Evolutionary conservation across 2,888 invertebrate species (phyloP).

Genomic region (Yponomeuta plumbellus): DNA sequence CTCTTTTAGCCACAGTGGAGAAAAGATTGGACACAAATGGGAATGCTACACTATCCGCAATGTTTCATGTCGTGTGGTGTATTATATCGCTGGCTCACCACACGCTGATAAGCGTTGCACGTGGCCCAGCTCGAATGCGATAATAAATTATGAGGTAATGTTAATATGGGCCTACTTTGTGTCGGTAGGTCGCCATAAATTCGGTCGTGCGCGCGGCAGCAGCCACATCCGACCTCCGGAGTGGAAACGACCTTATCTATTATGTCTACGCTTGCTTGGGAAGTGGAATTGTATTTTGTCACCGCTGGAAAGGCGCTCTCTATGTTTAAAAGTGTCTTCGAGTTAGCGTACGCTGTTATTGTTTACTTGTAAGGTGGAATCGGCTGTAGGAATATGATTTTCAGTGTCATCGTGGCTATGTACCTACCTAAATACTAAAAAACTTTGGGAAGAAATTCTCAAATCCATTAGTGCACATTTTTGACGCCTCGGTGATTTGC

Average conservation of each 20-base stretch:
- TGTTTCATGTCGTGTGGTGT: slow-evolving; percentile 10
- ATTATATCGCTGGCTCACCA: slow-evolving; percentile 2
- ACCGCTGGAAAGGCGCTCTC: slow-evolving; percentile 10
- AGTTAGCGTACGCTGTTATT: neutral
- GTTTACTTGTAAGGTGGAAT: neutral
- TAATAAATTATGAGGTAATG: slow-evolving; percentile 24
- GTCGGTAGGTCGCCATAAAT: slow-evolving; percentile 19
- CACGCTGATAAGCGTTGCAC: slow-evolving; percentile 21
- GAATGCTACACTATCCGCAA: slow-evolving; percentile 11
- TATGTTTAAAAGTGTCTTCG: neutral
- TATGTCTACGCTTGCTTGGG: slow-evolving; percentile 23
- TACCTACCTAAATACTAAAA: neutral
- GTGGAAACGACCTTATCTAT: slow-evolving; percentile 29
- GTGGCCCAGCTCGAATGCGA: slow-evolving; percentile 14
- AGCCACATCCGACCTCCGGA: slow-evolving; percentile 24
- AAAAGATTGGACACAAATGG: too few relatives aligned
- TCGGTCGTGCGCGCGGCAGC: slow-evolving; percentile 16
- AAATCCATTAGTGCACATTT: neutral
- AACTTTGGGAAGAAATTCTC: neutral
- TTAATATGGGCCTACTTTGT: slow-evolving; percentile 19
- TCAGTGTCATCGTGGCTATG: too few relatives aligned
- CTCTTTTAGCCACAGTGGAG: too few relatives aligned
- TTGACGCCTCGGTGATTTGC: slow-evolving; percentile 6
- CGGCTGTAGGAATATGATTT: too few relatives aligned
- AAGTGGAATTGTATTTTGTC: slow-evolving; percentile 26